Percentiles rank a stretch among this genome's conserved stretches.
Evolutionary conservation across 2,113 vertebrate genomes (phyloP).

Genomic region (Seriola dumerili): DNA sequence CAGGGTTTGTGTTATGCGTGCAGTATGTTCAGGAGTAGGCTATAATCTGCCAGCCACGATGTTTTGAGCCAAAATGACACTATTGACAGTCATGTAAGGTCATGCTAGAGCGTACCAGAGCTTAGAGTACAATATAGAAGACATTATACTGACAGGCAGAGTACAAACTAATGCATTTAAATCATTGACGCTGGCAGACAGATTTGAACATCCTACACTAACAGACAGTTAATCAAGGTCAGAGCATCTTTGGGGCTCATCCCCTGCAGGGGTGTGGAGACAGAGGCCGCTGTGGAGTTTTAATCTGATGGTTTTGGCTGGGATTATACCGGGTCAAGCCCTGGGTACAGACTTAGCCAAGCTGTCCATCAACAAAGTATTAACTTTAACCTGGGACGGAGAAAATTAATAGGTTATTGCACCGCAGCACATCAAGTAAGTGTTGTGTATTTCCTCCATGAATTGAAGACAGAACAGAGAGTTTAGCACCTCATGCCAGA

Average conservation of each 20-base stretch:
- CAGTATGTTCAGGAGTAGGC: slow-evolving; percentile 18
- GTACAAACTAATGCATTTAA: slow-evolving; percentile 67
- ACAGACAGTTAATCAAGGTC: slow-evolving; percentile 83
- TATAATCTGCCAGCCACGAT: slow-evolving; percentile 47
- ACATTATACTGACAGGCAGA: slow-evolving; percentile 39
- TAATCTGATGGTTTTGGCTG: slow-evolving; percentile 76
- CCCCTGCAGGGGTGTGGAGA: slow-evolving; percentile 59
- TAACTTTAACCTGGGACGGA: slow-evolving; percentile 63
- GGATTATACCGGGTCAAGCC: slow-evolving; percentile 77
- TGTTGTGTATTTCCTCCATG: slow-evolving; percentile 14
- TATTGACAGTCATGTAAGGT: slow-evolving; percentile 59
- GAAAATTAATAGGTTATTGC: slow-evolving; percentile 59
- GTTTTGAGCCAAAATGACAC: slow-evolving; percentile 60
- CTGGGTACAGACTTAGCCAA: slow-evolving; percentile 61
- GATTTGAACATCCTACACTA: slow-evolving; percentile 58
- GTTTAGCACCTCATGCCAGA: slow-evolving; percentile 5
- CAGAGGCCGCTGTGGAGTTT: slow-evolving; percentile 57
- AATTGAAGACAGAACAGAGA: slow-evolving; percentile 5
- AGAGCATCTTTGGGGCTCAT: slow-evolving; percentile 72
- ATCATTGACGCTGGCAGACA: slow-evolving; percentile 64
- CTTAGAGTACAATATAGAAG: slow-evolving; percentile 13
- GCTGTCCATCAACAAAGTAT: slow-evolving; percentile 69
- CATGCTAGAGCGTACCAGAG: slow-evolving; percentile 4
- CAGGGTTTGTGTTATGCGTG: neutral
- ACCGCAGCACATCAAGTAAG: neutral